Percentiles rank a stretch among this genome's conserved stretches.
These are phyloP conservation scores for Amphiprion clarkii DNA, from an alignment of 2,797 vertebrate genomes.

Conservation along the genomic window DNA sequence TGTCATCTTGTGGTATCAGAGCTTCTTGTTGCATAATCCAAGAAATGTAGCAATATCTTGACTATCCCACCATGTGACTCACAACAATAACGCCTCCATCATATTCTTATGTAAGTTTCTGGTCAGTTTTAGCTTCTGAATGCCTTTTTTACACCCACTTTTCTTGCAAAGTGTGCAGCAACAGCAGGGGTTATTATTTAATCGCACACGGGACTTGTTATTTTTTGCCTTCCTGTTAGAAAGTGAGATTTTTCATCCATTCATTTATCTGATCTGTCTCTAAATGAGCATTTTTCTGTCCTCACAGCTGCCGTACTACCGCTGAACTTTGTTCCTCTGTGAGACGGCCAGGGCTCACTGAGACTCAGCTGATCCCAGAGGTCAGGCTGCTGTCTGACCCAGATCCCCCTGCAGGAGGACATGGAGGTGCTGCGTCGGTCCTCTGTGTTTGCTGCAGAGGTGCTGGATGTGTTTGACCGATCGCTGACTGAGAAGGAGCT, in stretches of 20 bases:
- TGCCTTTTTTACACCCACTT: slow-evolving; percentile 24
- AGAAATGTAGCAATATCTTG: slow-evolving; percentile 69
- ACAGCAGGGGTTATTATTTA: neutral
- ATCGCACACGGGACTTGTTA: neutral
- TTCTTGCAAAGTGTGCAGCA: neutral
- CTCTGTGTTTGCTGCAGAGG: slow-evolving; percentile 91
- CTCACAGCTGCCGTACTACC: slow-evolving; percentile 49
- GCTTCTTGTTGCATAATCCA: slow-evolving; percentile 75
- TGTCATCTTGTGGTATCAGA: slow-evolving; percentile 52
- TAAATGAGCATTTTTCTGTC: slow-evolving; percentile 12
- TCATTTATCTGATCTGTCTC: neutral
- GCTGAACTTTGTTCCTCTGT: slow-evolving; percentile 36
- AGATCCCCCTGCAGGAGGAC: slow-evolving; percentile 50
- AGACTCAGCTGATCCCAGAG: slow-evolving; percentile 60
- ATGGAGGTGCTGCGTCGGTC: slow-evolving; percentile 94
- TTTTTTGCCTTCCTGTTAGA: neutral
- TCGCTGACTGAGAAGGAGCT: slow-evolving; percentile 94
- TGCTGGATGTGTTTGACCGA: slow-evolving; percentile 94
- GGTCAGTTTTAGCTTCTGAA: slow-evolving; percentile 45
- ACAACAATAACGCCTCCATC: slow-evolving; percentile 77
- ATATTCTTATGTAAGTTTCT: slow-evolving; percentile 77
- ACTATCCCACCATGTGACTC: slow-evolving; percentile 71
- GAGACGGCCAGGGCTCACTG: slow-evolving; percentile 37
- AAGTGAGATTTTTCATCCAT: neutral
- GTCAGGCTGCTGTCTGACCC: slow-evolving; percentile 58